Percentiles rank a stretch among this genome's conserved stretches.
Evolutionary conservation across 2,888 invertebrate species (phyloP).

Genomic region (Agonopterix heracliana): DNA sequence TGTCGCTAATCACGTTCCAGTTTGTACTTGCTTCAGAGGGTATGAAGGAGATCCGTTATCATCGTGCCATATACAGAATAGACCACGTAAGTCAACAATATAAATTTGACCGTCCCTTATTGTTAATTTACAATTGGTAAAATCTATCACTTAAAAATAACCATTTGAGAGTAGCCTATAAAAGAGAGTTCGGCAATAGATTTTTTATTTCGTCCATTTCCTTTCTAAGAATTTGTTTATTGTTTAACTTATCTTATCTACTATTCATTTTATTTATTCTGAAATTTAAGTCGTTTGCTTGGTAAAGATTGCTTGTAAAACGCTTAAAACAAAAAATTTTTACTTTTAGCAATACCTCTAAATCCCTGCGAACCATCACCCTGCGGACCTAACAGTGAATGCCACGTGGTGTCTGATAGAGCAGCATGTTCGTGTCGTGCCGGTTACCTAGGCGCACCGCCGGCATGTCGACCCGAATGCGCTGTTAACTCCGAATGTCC

Average conservation of each 20-base stretch:
- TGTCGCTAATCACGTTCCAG: conserved; percentile 88
- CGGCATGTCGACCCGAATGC: conserved; percentile 85
- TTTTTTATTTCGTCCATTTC: too few species aligned
- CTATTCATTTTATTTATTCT: background rate
- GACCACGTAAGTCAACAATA: conserved; percentile 66
- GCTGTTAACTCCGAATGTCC: conserved; percentile 86
- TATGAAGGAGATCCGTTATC: conserved; percentile 90
- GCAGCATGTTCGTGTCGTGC: conserved; percentile 84
- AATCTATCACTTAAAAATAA: too few species aligned
- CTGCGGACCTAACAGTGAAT: conserved; percentile 86
- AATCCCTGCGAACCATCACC: conserved; percentile 86
- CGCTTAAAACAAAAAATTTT: background rate
- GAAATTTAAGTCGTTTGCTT: background rate
- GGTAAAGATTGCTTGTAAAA: too few species aligned
- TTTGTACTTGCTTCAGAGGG: conserved; percentile 86
- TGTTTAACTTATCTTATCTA: too few species aligned
- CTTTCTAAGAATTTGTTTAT: too few species aligned
- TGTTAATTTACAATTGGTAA: background rate
- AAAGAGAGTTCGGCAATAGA: too few species aligned
- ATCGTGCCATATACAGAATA: conserved; percentile 79
- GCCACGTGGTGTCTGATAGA: conserved; percentile 80
- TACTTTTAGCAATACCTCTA: conserved; percentile 28
- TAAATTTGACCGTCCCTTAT: background rate
- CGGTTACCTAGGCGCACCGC: conserved; percentile 83
- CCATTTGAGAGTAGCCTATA: too few species aligned